phyloP scores from a whole-genome alignment of 1,140 invertebrate genomes.

The Phenacoccus solenopsis region DNA sequence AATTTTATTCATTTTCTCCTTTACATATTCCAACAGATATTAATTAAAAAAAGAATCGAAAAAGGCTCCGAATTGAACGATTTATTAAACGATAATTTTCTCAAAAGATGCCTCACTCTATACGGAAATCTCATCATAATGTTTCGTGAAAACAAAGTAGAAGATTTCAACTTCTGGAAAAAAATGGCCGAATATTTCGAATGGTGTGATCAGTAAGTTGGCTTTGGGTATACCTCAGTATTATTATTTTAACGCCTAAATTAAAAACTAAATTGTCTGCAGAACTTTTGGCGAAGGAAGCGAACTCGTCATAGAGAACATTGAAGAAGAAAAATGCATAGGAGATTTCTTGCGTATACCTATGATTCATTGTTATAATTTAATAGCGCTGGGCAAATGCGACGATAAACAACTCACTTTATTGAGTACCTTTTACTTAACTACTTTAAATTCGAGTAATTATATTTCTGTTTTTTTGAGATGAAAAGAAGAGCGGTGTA shows the following conservation, averaged over 20 bases:
- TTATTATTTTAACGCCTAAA: too few species aligned
- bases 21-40: too few species aligned
- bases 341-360: background rate
- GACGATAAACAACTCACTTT: background rate
- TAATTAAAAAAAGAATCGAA: background rate
- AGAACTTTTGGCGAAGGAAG: background rate
- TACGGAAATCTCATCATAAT: background rate
- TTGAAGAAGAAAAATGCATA: background rate
- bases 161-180: background rate
- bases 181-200: background rate
- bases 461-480: background rate
- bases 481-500: background rate
- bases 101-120: background rate
- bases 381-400: background rate
- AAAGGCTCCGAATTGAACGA: background rate
- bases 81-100: background rate
- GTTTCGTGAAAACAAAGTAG: background rate
- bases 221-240: too few species aligned
- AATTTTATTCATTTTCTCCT: too few species aligned
- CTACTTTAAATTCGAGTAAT: background rate
- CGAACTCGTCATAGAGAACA: background rate
- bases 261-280: background rate
- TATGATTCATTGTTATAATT: background rate
- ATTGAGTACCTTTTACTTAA: background rate
- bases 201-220: constrained; percentile 3